Base-by-base conservation (phyloP, 2,888 invertebrate genomes). In the Andrena praecox region DNA sequence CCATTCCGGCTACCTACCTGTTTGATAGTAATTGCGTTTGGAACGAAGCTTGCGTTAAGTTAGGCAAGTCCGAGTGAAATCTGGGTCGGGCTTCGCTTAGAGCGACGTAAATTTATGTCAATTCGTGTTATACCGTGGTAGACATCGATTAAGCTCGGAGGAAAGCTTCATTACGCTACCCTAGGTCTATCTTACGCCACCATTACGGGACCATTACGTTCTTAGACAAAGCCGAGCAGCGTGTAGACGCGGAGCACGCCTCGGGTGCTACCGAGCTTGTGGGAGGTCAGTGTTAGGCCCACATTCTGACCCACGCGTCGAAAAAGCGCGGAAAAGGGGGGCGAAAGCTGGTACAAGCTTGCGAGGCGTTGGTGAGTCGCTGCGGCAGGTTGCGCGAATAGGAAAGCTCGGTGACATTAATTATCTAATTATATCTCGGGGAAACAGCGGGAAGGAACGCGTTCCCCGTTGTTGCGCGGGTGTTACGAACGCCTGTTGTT, bases 401-500 rank as follows among this genome's bases (percentile, higher is more conserved):
- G 79, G 68, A 27, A 62, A 56, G 24, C 48, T 63, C 60, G 66
- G 62, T 42, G 80, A 73, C 80, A 72, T 83, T 82, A 83, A 83
- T 83, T 83, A 77, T 83, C 82, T 83, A 83, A 83, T 83, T 83
- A 83, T 82, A 83, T 73, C 82, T 64, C 62, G 60, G 33, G 35
- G 31, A 31, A 70, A 70, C 59, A 69, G 42, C 56, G 60, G 56
- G 48, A 48, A 29, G 42, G 63, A 52, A 60, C 27, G 76, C 60
- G 60, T 35, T 67, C 67, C 29, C 33, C 33, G 74, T 74, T 76
- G 76, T 79, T 78, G 84, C 75, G 84, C 86, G 87, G 82, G 82
- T 82, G 87, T 83, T 83, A 80, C 76, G 69, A 77, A 64, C 75
- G 74, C 77, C 72, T 74, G 75, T 74, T 89, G 89, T 88, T 88